phyloP scores from a whole-genome alignment of 2,888 invertebrate genomes.

The Bugulina stolonifera region DNA sequence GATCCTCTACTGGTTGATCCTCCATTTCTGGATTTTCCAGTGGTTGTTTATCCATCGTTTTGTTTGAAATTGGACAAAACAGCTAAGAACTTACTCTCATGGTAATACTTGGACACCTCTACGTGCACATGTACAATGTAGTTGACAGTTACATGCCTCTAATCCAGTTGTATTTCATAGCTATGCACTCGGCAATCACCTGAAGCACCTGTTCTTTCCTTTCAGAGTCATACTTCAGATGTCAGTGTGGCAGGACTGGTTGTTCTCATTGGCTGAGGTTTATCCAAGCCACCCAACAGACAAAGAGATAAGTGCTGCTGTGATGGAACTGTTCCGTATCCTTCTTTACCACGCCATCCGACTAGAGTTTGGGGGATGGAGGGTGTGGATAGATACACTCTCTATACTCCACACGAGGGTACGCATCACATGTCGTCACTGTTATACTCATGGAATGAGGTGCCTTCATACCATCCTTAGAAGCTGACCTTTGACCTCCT shows the following conservation, averaged over 20 bases:
- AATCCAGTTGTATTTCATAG: too few relatives aligned
- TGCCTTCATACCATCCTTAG: too few relatives aligned
- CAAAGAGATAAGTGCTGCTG: constrained; percentile 94
- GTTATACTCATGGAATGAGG: background rate
- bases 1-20: too few relatives aligned
- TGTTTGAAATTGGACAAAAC: too few relatives aligned
- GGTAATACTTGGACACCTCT: too few relatives aligned
- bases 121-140: too few relatives aligned
- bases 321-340: constrained; percentile 94
- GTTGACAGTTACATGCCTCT: too few relatives aligned
- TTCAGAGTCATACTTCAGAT: constrained; percentile 84
- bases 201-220: constrained; percentile 13
- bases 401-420: constrained; percentile 99
- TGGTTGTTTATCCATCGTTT: too few relatives aligned
- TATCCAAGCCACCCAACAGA: constrained; percentile 92
- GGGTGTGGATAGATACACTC: constrained; percentile 98
- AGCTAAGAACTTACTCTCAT: too few relatives aligned
- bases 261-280: constrained; percentile 89
- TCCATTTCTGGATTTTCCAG: too few relatives aligned
- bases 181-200: too few relatives aligned
- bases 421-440: constrained; percentile 32
- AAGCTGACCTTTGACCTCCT: too few relatives aligned
- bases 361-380: constrained; percentile 98
- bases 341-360: constrained; percentile 97
- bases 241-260: constrained; percentile 99